phyloP scores from a whole-genome alignment of 2,888 invertebrate species.

The Polyploca ridens region DNA sequence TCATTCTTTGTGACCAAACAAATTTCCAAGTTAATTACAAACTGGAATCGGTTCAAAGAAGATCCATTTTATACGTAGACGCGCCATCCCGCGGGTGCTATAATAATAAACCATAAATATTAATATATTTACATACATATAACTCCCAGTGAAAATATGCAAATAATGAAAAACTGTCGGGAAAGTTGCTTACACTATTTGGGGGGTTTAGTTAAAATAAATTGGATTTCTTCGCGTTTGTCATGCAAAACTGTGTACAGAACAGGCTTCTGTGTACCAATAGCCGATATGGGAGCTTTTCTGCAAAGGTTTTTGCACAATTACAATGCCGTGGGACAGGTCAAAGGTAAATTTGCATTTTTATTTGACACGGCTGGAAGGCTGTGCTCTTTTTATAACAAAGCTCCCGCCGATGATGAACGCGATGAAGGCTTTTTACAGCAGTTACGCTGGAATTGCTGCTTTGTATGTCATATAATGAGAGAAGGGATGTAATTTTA shows the following conservation, averaged over 20 bases:
- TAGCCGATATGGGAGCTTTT: slow-evolving; percentile 34
- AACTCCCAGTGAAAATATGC: slow-evolving; percentile 59
- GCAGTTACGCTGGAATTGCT: slow-evolving; percentile 4
- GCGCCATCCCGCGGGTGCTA: slow-evolving; percentile 47
- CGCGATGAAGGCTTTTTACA: slow-evolving; percentile 31
- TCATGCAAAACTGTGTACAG: slow-evolving; percentile 68
- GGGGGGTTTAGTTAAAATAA: slow-evolving; percentile 55
- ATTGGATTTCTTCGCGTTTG: slow-evolving; percentile 65
- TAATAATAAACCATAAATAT: slow-evolving; percentile 73
- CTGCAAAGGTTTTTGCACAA: slow-evolving; percentile 52
- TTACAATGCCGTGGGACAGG: slow-evolving; percentile 56
- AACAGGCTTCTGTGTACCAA: slow-evolving; percentile 29
- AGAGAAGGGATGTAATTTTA: not conserved
- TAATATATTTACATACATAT: slow-evolving; percentile 54
- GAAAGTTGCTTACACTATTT: slow-evolving; percentile 49
- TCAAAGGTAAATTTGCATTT: slow-evolving; percentile 75
- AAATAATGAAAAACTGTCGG: slow-evolving; percentile 52
- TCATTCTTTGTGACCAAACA: slow-evolving; percentile 25
- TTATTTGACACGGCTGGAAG: slow-evolving; percentile 59
- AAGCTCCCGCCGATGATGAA: slow-evolving; percentile 32
- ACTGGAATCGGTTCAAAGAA: slow-evolving; percentile 45
- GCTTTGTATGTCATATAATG: not conserved
- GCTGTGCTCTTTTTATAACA: slow-evolving; percentile 39
- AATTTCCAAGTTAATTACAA: slow-evolving; percentile 45
- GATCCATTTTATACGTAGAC: slow-evolving; percentile 27